A percentile compares a stretch with the other conserved stretches of the same genome.
Evolutionary conservation across 2,113 vertebrate genomes (phyloP).

Genomic region (Vimba vimba): DNA sequence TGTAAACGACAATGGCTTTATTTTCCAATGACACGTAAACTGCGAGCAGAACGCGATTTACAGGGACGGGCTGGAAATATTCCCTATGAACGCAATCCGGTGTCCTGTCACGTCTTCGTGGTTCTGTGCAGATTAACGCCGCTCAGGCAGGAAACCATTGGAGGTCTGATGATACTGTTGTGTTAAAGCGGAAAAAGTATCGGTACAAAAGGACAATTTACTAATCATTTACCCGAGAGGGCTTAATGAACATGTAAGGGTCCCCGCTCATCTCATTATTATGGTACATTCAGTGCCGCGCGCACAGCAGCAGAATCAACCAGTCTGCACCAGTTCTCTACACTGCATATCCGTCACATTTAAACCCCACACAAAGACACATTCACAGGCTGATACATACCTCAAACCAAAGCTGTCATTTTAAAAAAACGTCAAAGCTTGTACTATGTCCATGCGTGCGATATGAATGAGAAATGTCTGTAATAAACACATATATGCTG

Average conservation of each 20-base stretch:
- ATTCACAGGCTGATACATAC: not conserved
- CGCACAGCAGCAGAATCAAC: conserved; percentile 52
- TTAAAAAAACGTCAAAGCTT: not conserved
- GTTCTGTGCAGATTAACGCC: conserved; percentile 10
- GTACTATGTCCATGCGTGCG: not conserved
- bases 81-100: not conserved
- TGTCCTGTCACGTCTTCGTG: conserved; percentile 16
- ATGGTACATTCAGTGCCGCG: conserved; percentile 48
- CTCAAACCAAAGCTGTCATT: conserved; percentile 38
- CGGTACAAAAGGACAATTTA: conserved; percentile 29
- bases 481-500: conserved; percentile 6
- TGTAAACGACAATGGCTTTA: not conserved
- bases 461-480: not conserved
- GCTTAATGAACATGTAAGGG: conserved; percentile 14
- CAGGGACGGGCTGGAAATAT: conserved; percentile 19
- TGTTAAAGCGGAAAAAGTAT: not conserved
- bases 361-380: not conserved
- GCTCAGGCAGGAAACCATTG: not conserved
- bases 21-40: not conserved
- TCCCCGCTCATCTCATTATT: conserved; percentile 43
- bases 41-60: conserved; percentile 3
- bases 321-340: conserved; percentile 64
- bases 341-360: conserved; percentile 29
- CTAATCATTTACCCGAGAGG: conserved; percentile 38
- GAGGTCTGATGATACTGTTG: not conserved